Percentiles rank a stretch among this genome's conserved stretches.
These are phyloP conservation scores for Archips xylosteana DNA, from an alignment of 2,888 invertebrate genomes.

Conservation along the genomic window DNA sequence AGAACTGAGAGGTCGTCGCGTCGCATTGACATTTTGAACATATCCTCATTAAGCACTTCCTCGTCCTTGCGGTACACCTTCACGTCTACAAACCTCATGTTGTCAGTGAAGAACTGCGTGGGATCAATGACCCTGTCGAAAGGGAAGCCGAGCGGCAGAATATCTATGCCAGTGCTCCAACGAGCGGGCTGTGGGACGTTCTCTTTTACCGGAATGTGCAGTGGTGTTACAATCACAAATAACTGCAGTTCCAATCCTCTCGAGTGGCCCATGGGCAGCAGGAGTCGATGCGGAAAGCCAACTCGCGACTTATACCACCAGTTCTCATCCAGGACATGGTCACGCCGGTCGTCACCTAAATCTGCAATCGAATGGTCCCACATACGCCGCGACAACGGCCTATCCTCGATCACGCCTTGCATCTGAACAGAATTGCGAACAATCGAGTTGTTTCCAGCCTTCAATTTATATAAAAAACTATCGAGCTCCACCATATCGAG, in stretches of 20 bases:
- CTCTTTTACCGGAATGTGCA: conserved; percentile 76
- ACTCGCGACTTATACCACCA: conserved; percentile 82
- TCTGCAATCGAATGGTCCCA: conserved; percentile 51
- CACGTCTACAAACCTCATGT: conserved; percentile 88
- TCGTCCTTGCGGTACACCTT: conserved; percentile 86
- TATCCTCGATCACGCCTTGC: conserved; percentile 87
- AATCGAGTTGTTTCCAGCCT: conserved; percentile 88
- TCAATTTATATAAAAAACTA: conserved; percentile 86
- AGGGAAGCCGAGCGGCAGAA: conserved; percentile 89
- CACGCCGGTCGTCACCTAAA: conserved; percentile 46
- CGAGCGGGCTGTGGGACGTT: conserved; percentile 80
- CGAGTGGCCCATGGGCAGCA: conserved; percentile 89
- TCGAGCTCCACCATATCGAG: conserved; percentile 78
- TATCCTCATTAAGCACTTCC: conserved; percentile 53
- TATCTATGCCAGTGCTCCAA: conserved; percentile 86
- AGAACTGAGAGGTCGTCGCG: neutral
- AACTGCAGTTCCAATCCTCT: conserved; percentile 88
- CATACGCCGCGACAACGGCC: conserved; percentile 72
- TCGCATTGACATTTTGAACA: neutral
- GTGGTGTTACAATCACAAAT: conserved; percentile 87
- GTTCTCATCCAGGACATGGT: conserved; percentile 67
- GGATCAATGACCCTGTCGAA: conserved; percentile 89
- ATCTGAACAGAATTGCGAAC: conserved; percentile 89
- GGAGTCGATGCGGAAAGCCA: conserved; percentile 89
- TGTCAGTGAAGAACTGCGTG: conserved; percentile 86